Conservation (phyloP, 2,888 invertebrate species). For the Hypomecis atomaria region DNA sequence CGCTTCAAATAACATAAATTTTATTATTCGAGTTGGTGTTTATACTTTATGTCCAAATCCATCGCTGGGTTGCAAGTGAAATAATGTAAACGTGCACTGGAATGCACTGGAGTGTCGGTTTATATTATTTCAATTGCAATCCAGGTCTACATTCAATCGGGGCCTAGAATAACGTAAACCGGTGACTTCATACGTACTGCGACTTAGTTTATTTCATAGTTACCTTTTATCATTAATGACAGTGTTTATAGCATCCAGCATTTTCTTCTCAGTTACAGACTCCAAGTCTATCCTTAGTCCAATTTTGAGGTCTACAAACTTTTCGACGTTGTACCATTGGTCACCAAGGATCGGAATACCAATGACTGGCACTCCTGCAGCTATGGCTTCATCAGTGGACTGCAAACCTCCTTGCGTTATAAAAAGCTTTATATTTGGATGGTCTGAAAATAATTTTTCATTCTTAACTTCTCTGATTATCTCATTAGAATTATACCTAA, state of each 20-base stretch:
- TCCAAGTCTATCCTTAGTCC: conserved; percentile 55
- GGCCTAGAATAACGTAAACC: no score
- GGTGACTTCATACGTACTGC: no score
- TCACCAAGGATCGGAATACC: conserved; percentile 73
- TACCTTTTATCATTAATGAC: conserved; percentile 57
- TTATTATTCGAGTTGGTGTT: no score
- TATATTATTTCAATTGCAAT: no score
- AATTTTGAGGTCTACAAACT: conserved; percentile 55
- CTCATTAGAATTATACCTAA: background rate
- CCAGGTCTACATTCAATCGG: background rate
- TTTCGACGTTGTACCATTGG: conserved; percentile 70
- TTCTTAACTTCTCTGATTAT: background rate
- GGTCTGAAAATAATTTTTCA: conserved; percentile 51
- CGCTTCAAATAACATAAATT: no score
- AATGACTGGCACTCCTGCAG: conserved; percentile 69
- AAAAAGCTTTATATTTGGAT: conserved; percentile 77
- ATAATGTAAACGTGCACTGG: no score
- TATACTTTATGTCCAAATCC: no score
- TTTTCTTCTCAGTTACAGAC: conserved; percentile 50
- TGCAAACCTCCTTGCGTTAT: conserved; percentile 79
- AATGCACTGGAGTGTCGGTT: no score
- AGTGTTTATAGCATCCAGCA: conserved; percentile 52
- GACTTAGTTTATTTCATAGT: background rate
- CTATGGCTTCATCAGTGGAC: conserved; percentile 75
- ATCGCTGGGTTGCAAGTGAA: no score